Percentiles rank a stretch among this genome's conserved stretches.
These are phyloP conservation scores for Polypterus bichir DNA, from an alignment of 2,113 vertebrate genomes.

Conservation along the genomic window DNA sequence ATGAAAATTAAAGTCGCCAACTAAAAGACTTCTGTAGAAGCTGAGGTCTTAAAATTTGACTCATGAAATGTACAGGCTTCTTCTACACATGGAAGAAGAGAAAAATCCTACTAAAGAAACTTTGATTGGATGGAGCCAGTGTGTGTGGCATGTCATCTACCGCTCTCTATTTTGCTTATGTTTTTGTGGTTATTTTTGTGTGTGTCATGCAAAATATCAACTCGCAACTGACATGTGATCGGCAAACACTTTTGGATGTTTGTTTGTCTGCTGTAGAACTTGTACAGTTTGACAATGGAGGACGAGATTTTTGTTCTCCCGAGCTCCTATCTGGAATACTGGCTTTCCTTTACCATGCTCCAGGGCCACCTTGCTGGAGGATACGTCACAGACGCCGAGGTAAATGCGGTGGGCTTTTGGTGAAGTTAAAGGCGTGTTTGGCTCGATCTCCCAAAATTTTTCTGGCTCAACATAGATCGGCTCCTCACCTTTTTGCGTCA, in stretches of 20 bases:
- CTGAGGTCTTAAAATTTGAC: too few species aligned
- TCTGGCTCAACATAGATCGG: neutral
- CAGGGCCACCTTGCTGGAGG: neutral
- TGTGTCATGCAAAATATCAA: slow-evolving; percentile 11
- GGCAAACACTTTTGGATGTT: slow-evolving; percentile 6
- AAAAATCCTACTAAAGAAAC: too few species aligned
- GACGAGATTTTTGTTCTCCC: neutral
- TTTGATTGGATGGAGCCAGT: neutral
- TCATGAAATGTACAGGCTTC: too few species aligned
- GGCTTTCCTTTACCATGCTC: neutral
- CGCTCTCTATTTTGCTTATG: neutral
- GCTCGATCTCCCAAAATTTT: neutral
- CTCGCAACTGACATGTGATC: slow-evolving; percentile 7
- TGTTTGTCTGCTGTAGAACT: neutral
- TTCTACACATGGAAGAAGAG: too few species aligned
- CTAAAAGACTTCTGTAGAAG: too few species aligned
- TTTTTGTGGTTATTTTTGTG: neutral
- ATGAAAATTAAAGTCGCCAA: too few species aligned
- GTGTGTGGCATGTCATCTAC: slow-evolving; percentile 4
- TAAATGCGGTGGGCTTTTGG: neutral
- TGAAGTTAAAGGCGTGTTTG: neutral
- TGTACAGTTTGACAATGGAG: neutral
- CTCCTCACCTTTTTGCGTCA: neutral
- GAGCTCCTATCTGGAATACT: neutral
- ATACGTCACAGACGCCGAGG: neutral